Evolutionary conservation across 2,113 vertebrate species (phyloP), one percentile per base, ranked within the genome.

Genomic region (Carollia perspicillata): DNA sequence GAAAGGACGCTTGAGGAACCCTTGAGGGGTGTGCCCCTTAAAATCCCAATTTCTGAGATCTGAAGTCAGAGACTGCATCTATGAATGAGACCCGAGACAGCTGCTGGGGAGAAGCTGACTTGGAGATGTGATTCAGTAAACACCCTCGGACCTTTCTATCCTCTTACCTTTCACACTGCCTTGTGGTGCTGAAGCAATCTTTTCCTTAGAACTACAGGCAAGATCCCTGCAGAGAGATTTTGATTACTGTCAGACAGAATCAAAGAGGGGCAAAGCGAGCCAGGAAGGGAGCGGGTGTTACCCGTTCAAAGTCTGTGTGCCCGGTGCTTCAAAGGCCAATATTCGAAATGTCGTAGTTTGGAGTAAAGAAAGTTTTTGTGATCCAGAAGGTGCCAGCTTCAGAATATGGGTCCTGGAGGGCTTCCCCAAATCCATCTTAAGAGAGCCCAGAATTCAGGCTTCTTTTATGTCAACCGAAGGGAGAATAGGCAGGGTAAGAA

Each of bases 61-160:
- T 2, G 23, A 30, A 12, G 3, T 44, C 44, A 1, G 11, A 66
- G 44, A 14, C 1, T 8, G 14, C 28, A 17, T 9, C 51, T 8
- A 0, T 47, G 14, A 22, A n/a, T 26, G 49, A 7, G 17, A 71
- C 9, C 12, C 51, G 11, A 4, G 44, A 12, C 0, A 5, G 42
- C 14, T n/a, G n/a, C 79, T 30, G 26, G 13, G 40, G 37, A 60
- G 63, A 86, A 68, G 26, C 8, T n/a, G 47, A 17, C 13, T 28
- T 14, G 33, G 28, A 26, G 65, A 47, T 1, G 17, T 5, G 9
- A 40, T 65, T 65, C 65, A 30, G 4, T 12, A 37, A 22, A 20
- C 2, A 22, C 5, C 9, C 47, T 37, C 51, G 6, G 18, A 22
- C 14, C 37, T 1, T 8, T 47, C 33, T 55, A 9, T 22, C 53